Base-by-base conservation (phyloP, 1,140 invertebrate genomes). In the Homalodisca vitripennis region DNA sequence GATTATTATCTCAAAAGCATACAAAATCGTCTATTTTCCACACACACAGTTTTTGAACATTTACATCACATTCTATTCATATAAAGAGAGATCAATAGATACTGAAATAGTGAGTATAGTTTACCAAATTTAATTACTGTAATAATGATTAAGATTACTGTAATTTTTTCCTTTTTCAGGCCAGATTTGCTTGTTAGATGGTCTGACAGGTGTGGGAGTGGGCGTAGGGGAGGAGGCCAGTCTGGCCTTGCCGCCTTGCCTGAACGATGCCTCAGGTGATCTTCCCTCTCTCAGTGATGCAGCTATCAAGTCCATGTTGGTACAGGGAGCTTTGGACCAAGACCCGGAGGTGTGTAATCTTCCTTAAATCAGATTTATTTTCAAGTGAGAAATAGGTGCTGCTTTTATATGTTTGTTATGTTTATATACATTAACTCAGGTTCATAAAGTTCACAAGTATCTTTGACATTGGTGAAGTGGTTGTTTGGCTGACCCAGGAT, bases 241-340 rank as follows among this genome's bases (percentile, higher is more conserved):
- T 20, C 48, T 20, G 3, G 22, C 3, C 22, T n/a, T 51, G 22
- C 48, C 48, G 17, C 48, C 6, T 14, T 20, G 48, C 22, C n/a
- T 51, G 17, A 22, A 51, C 3, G 48, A 51, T 20, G 14, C 48
- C 3, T 20, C 48, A 3, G 48, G 14, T 3, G 48, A 51, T 20
- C n/a, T 51, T 51, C 48, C 48, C 3, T 3, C 48, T 12, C 48
- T 51, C 48, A 51, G 48, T 51, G 48, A 51, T 51, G 48, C 48
- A n/a, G 22, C 48, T 3, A 51, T 51, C 48, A 51, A 51, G 48
- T 51, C 48, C 48, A 3, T 51, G 6, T n/a, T 51, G 48, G 48
- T 51, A 3, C 48, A 51, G n/a, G 48, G n/a, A 14, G 22, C 3
- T 51, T 22, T 51, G 6, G 48, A 22, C 3, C 48, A 20, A 3